phyloP scores from a whole-genome alignment of 2,888 invertebrate species.

The Athripsodes cinereus region DNA sequence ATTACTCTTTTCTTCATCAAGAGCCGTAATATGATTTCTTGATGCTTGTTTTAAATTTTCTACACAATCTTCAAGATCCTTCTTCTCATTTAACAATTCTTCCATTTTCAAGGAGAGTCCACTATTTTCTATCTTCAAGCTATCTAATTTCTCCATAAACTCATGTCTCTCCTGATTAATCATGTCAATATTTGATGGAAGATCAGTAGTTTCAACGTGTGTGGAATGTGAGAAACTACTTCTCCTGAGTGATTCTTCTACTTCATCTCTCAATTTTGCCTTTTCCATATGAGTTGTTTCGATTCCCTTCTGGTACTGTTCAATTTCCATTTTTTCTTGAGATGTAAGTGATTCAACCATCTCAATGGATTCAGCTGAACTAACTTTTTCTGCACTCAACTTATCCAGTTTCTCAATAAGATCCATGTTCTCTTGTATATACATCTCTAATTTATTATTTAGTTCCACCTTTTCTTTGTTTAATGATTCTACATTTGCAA shows the following conservation, averaged over 20 bases:
- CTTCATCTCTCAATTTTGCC: not conserved
- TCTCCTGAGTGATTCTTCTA: slow-evolving; percentile 10
- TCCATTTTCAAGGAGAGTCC: slow-evolving; percentile 46
- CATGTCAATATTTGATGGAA: slow-evolving; percentile 61
- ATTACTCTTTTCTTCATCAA: slow-evolving; percentile 36
- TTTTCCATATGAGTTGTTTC: slow-evolving; percentile 34
- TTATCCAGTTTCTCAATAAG: slow-evolving; percentile 67
- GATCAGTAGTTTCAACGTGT: slow-evolving; percentile 54
- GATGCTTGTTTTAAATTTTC: slow-evolving; percentile 45
- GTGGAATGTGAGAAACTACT: slow-evolving; percentile 12
- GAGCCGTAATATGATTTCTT: slow-evolving; percentile 32
- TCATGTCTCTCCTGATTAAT: slow-evolving; percentile 64
- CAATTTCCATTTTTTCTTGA: slow-evolving; percentile 64
- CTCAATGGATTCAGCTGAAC: slow-evolving; percentile 70
- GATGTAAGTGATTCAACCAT: slow-evolving; percentile 66
- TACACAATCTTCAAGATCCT: slow-evolving; percentile 41
- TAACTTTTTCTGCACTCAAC: slow-evolving; percentile 63
- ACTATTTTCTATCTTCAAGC: slow-evolving; percentile 55
- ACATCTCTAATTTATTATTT: slow-evolving; percentile 56
- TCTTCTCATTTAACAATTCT: slow-evolving; percentile 48
- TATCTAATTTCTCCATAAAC: slow-evolving; percentile 63
- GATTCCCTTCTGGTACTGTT: slow-evolving; percentile 56
- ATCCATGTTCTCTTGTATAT: slow-evolving; percentile 68
- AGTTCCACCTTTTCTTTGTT: slow-evolving; percentile 56
- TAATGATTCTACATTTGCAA: slow-evolving; percentile 50